Evolutionary conservation across 2,113 vertebrate genomes (phyloP).

Genomic region (Chaetodon auriga): DNA sequence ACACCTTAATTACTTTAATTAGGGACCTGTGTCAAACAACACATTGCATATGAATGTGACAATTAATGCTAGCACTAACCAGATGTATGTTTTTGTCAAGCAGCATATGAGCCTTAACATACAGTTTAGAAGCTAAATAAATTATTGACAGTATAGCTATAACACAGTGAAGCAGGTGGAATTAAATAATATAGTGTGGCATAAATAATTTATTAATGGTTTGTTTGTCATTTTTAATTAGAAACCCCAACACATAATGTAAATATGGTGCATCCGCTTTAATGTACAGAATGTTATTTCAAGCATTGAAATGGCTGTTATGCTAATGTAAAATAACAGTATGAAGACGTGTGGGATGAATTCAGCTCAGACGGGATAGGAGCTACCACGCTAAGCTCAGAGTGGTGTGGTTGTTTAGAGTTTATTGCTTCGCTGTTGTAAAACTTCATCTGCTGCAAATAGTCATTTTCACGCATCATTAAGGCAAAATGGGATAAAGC

Average conservation of each 20-base stretch:
- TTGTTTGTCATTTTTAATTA: neutral
- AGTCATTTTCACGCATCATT: constrained; percentile 50
- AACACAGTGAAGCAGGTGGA: neutral
- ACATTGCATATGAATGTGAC: neutral
- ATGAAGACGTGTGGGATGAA: neutral
- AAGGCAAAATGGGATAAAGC: constrained; percentile 28
- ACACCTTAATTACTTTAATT: constrained; percentile 14
- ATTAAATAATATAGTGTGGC: neutral
- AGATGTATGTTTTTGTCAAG: neutral
- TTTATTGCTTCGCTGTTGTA: constrained; percentile 29
- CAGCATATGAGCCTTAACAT: neutral
- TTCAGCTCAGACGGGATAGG: constrained; percentile 9
- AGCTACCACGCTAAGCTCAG: neutral
- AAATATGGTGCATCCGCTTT: neutral
- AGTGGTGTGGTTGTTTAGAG: neutral
- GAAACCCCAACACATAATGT: neutral
- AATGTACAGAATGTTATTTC: neutral
- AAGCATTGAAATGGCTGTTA: neutral
- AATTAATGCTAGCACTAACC: neutral
- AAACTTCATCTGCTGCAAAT: constrained; percentile 38
- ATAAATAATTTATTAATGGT: neutral
- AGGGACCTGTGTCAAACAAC: neutral
- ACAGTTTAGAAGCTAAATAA: no score
- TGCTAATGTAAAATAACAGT: neutral
- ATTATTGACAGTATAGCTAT: neutral